phyloP scores from a whole-genome alignment of 2,888 invertebrate species.

The Rotaria socialis region DNA sequence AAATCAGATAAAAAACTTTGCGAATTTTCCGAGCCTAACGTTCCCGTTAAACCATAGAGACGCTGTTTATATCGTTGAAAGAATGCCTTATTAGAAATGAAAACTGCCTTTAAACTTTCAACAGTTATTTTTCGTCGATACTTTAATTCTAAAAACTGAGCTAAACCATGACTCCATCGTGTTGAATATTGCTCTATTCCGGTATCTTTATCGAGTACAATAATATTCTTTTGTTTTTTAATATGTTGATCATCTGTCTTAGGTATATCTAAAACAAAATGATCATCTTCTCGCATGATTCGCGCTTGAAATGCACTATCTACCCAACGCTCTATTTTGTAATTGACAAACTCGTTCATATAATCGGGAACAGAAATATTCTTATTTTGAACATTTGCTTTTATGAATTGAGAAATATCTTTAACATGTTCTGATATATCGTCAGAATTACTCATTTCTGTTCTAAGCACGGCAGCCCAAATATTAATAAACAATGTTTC shows the following conservation, averaged over 20 bases:
- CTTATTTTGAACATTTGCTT: too few relatives aligned
- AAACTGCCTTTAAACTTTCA: constrained; percentile 33
- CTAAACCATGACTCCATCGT: constrained; percentile 34
- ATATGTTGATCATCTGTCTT: not conserved
- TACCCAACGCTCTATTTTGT: not conserved
- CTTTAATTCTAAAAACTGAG: constrained; percentile 29
- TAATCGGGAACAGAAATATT: not conserved
- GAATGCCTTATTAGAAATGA: constrained; percentile 3
- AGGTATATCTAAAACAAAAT: constrained; percentile 25
- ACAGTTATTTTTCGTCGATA: constrained; percentile 14
- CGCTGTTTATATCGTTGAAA: not conserved
- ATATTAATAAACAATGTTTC: constrained; percentile 16
- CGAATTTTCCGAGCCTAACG: constrained; percentile 20
- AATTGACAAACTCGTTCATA: not conserved
- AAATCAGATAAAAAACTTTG: constrained; percentile 18
- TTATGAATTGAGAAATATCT: not conserved
- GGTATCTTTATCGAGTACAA: constrained; percentile 11
- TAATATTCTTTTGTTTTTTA: not conserved
- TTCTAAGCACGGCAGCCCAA: not conserved
- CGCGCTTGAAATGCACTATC: constrained; percentile 4
- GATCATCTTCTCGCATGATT: constrained; percentile 12
- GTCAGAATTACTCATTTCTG: not conserved
- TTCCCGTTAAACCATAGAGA: constrained; percentile 6
- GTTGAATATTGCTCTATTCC: not conserved
- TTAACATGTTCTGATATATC: not conserved